These are phyloP conservation scores for Athalia rosae DNA, from an alignment of 2,888 invertebrate species.

Conservation along the genomic window DNA sequence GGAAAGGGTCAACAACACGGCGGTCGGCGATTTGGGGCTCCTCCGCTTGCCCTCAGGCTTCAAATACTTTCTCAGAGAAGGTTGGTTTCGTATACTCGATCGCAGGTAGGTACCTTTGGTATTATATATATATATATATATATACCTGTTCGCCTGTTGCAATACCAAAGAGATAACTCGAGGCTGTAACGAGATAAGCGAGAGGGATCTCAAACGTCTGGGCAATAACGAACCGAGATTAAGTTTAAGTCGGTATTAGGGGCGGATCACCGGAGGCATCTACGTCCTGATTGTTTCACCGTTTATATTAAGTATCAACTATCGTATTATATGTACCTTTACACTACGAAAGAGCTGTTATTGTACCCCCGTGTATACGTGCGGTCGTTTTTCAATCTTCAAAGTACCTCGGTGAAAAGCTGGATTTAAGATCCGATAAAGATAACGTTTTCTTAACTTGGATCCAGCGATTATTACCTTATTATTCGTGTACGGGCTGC, in stretches of 20 bases:
- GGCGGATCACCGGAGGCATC: constrained; percentile 23
- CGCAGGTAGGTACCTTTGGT: background rate
- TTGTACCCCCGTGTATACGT: too few species aligned
- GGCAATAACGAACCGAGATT: constrained; percentile 38
- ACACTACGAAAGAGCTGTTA: too few species aligned
- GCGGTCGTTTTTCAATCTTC: too few species aligned
- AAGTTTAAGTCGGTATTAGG: constrained; percentile 26
- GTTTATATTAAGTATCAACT: constrained; percentile 38
- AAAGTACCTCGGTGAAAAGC: too few species aligned
- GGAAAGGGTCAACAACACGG: constrained; percentile 61
- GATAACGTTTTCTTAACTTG: too few species aligned
- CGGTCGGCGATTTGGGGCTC: constrained; percentile 41
- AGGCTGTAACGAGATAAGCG: constrained; percentile 37
- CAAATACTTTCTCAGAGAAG: constrained; percentile 35
- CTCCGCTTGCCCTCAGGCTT: constrained; percentile 25
- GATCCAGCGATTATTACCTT: too few species aligned
- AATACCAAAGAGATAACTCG: constrained; percentile 26
- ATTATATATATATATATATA: too few species aligned
- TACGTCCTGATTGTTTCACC: constrained; percentile 33
- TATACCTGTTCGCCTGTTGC: constrained; percentile 23
- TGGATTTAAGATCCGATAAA: too few species aligned
- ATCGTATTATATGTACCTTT: background rate
- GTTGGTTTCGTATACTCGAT: constrained; percentile 16
- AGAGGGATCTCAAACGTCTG: background rate
- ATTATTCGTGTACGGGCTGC: too few species aligned